These are phyloP conservation scores for Aplysia californica DNA, from an alignment of 1,140 invertebrate genomes.

Conservation along the genomic window DNA sequence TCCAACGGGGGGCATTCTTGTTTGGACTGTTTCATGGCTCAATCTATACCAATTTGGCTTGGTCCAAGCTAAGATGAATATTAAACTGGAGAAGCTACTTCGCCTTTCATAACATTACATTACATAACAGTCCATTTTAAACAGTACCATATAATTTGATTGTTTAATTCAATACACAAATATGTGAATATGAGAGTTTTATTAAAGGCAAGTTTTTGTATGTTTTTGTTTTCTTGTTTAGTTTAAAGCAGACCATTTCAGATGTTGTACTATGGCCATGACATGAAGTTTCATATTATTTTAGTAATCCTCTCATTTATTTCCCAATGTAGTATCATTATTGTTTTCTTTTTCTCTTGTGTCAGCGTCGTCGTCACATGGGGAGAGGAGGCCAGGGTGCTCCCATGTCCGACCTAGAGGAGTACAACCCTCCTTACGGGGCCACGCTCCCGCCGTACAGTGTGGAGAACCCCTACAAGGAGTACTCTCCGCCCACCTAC, in stretches of 20 bases:
- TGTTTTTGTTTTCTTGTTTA: not conserved
- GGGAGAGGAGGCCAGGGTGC: slow-evolving; percentile 6
- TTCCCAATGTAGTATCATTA: not conserved
- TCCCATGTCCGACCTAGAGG: slow-evolving; percentile 43
- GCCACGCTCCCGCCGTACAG: slow-evolving; percentile 52
- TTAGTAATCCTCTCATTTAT: not conserved
- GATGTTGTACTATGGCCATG: not conserved
- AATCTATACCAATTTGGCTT: too few species aligned
- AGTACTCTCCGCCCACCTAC: slow-evolving; percentile 49
- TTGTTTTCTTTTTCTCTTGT: not conserved
- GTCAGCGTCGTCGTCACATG: slow-evolving; percentile 26
- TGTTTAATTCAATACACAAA: not conserved
- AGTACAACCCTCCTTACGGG: slow-evolving; percentile 51
- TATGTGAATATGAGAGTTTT: not conserved
- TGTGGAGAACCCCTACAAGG: slow-evolving; percentile 44
- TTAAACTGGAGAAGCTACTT: too few species aligned
- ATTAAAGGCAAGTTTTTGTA: not conserved
- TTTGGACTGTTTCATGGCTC: too few species aligned
- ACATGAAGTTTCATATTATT: not conserved
- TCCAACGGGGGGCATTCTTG: too few species aligned
- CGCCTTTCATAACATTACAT: not conserved
- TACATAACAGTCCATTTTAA: not conserved
- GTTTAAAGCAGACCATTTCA: not conserved
- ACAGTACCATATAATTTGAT: not conserved
- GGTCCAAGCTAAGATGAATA: not conserved